Percentiles rank a stretch among this genome's conserved stretches.
Evolutionary conservation across 2,888 invertebrate genomes (phyloP).

Genomic region (Eucera pruinosa): DNA sequence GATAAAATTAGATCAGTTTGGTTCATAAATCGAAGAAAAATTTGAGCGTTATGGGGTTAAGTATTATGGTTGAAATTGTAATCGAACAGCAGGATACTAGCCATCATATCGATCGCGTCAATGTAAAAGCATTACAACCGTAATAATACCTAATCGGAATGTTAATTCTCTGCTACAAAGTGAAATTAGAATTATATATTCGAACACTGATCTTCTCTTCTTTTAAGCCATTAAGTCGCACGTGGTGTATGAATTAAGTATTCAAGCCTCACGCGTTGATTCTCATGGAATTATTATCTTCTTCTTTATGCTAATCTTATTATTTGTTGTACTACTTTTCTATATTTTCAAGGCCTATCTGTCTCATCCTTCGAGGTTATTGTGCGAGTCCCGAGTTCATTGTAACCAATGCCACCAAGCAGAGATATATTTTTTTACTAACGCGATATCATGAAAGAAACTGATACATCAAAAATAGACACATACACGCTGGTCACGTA

Average conservation of each 20-base stretch:
- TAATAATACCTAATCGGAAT: no score
- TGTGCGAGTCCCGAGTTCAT: conserved; percentile 33
- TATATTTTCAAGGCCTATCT: conserved; percentile 37
- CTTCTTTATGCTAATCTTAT: conserved; percentile 37
- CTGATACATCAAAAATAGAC: conserved; percentile 19
- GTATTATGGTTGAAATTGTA: no score
- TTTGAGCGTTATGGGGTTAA: no score
- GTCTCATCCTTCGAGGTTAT: conserved; percentile 17
- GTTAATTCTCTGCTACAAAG: no score
- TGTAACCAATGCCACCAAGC: conserved; percentile 30
- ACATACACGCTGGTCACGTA: conserved; percentile 29
- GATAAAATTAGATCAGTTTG: no score
- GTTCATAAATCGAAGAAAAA: no score
- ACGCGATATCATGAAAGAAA: conserved; percentile 41
- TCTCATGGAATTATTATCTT: conserved; percentile 26
- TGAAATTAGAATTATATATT: no score
- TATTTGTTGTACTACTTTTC: conserved; percentile 41
- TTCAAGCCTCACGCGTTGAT: not conserved
- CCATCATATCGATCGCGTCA: no score
- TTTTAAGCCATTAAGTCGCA: not conserved
- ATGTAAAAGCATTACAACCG: no score
- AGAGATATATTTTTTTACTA: conserved; percentile 44
- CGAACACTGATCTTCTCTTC: no score
- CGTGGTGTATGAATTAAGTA: not conserved
- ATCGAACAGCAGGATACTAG: no score